Base-by-base conservation (phyloP, 1,140 invertebrate genomes). In the Temnothorax curvispinosus region DNA sequence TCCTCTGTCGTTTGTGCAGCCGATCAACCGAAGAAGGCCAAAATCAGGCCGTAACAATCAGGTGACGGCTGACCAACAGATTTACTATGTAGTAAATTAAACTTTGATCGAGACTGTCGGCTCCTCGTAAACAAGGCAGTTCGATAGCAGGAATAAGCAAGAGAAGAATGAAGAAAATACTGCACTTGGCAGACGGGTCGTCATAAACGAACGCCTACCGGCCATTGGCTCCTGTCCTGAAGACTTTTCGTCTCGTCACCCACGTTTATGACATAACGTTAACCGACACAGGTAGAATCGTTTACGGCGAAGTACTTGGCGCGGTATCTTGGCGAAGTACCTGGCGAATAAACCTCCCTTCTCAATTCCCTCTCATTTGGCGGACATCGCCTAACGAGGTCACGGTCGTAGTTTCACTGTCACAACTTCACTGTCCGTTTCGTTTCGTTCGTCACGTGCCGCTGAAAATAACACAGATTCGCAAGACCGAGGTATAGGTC, bases 161-260 rank as follows among this genome's bases (percentile, higher is more conserved):
- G 15, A 15, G 6, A 38, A 0, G 13, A 38, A n/a, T 13, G 32
- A 8, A 60, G 15, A 71, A 50, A 74, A 60, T 62, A 21, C 21
- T 60, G 13, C 18, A n/a, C n/a, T 84, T 84, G 69, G 41, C 69
- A 74, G 18, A 71, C 52, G 38, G 44, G 35, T 64, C 58, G 21
- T 13, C 41, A 60, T 7, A 60, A 65, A 6, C 47, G 11, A 60
- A 74, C 47, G 27, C 27, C 41, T 44, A 47, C 78, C 38, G 78
- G 67, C 52, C 78, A 82, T 82, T 82, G 67, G 78, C 78, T 82
- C 78, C 13, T 56, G 21, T 81, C 65, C 41, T 82, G 15, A 64
- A 64, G 54, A 32, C 13, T 18, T n/a, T n/a, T n/a, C 11, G 13
- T 52, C 13, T 67, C 44, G 32, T 52, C 35, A 67, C 3, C 38